These are phyloP conservation scores for Chionodraco myersi DNA, from an alignment of 2,113 vertebrate species.

Conservation along the genomic window DNA sequence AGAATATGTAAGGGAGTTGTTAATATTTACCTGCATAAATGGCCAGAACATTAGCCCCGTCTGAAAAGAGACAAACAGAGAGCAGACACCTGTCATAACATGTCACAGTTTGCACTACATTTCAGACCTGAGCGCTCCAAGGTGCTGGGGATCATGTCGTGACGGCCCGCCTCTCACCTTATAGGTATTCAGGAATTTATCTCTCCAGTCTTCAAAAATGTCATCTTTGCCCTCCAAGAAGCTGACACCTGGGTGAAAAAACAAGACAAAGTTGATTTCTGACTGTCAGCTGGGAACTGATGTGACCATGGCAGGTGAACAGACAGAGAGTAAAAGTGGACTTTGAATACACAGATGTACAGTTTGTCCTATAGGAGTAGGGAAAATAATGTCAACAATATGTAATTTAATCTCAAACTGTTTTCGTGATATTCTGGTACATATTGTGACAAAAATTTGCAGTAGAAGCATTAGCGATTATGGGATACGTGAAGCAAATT, in stretches of 20 bases:
- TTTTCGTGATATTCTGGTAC: not conserved
- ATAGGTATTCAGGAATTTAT: slow-evolving; percentile 93
- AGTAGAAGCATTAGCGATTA: not conserved
- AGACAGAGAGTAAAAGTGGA: not conserved
- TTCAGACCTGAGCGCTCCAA: not conserved
- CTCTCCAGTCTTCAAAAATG: slow-evolving; percentile 88
- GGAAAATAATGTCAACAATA: not conserved
- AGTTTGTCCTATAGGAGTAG: not conserved
- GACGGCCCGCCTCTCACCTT: slow-evolving; percentile 80
- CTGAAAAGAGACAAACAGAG: slow-evolving; percentile 80
- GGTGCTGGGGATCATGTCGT: not conserved
- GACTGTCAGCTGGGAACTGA: not conserved
- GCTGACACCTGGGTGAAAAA: slow-evolving; percentile 86
- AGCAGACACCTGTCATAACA: not conserved
- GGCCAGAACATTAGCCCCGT: slow-evolving; percentile 93
- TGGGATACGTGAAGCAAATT: not conserved
- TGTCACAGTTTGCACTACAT: not conserved
- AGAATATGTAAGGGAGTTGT: not conserved
- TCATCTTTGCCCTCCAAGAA: slow-evolving; percentile 90
- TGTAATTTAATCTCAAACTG: not conserved
- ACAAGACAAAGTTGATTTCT: not conserved
- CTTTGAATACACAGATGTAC: no score
- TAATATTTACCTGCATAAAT: slow-evolving; percentile 90
- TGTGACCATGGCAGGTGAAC: not conserved
- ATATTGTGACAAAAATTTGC: not conserved